Conservation (phyloP, 2,113 vertebrate species). For the Eurypyga helias region DNA sequence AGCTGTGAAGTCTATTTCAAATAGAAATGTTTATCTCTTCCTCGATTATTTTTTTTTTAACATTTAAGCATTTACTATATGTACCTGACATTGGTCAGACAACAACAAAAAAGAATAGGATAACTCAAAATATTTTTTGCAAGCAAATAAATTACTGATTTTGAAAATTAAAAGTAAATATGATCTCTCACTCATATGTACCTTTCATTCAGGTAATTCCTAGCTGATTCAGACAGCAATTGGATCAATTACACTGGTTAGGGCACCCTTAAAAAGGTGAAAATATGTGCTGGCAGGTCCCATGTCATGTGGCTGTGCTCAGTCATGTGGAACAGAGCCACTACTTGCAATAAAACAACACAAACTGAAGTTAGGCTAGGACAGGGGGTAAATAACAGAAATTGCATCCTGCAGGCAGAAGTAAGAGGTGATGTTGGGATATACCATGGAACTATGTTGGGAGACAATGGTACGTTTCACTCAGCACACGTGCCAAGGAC, state of each 20-base stretch:
- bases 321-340: neutral
- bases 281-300: neutral
- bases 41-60: neutral
- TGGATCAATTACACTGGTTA: neutral
- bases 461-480: neutral
- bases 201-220: neutral
- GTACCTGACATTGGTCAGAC: neutral
- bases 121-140: neutral
- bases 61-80: neutral
- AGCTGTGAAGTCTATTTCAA: neutral
- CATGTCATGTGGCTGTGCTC: neutral
- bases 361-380: neutral
- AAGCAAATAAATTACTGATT: neutral
- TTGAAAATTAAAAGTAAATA: neutral
- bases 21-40: neutral
- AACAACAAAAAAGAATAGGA: neutral
- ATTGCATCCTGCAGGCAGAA: neutral
- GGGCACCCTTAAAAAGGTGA: neutral
- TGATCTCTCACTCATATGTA: neutral
- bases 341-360: neutral
- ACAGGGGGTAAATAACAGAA: neutral
- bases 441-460: neutral
- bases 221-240: neutral
- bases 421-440: neutral
- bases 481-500: accelerated